phyloP scores from a whole-genome alignment of 2,888 invertebrate species.

The Heliconius ismenius region DNA sequence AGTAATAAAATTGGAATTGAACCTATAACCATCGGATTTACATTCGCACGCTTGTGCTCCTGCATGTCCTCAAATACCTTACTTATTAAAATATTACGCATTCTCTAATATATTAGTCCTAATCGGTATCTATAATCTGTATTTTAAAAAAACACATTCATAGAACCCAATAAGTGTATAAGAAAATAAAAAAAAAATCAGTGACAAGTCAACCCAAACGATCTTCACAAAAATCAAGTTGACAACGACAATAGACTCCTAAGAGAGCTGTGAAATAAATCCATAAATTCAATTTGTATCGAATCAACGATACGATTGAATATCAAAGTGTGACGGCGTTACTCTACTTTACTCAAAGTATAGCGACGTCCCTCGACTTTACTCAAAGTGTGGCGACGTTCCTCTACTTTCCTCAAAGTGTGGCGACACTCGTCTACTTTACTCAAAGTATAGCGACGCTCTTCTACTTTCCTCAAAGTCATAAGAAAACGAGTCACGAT shows the following conservation, averaged over 20 bases:
- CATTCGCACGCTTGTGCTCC: too few relatives aligned
- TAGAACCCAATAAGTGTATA: too few relatives aligned
- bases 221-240: slow-evolving; percentile 13
- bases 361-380: slow-evolving; percentile 20
- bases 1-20: too few relatives aligned
- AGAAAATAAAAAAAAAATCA: neutral
- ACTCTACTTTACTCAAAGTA: too few relatives aligned
- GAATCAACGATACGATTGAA: slow-evolving; percentile 46
- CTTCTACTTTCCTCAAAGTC: slow-evolving; percentile 40
- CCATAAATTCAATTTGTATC: slow-evolving; percentile 41
- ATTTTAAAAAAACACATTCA: too few relatives aligned
- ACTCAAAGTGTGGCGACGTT: too few relatives aligned
- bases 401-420: slow-evolving; percentile 36
- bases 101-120: too few relatives aligned
- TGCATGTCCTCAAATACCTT: too few relatives aligned
- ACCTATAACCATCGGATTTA: too few relatives aligned
- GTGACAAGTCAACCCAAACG: neutral
- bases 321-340: slow-evolving; percentile 44
- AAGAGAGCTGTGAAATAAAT: slow-evolving; percentile 34
- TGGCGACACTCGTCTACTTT: neutral
- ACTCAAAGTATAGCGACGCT: neutral
- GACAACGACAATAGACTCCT: slow-evolving; percentile 22
- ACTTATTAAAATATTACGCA: too few relatives aligned
- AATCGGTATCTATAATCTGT: too few relatives aligned
- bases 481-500: slow-evolving; percentile 66